A percentile compares a stretch with the other conserved stretches of the same genome.
These are phyloP conservation scores for Drosophila watanabei DNA, from an alignment of 1,140 invertebrate genomes.

Conservation along the genomic window DNA sequence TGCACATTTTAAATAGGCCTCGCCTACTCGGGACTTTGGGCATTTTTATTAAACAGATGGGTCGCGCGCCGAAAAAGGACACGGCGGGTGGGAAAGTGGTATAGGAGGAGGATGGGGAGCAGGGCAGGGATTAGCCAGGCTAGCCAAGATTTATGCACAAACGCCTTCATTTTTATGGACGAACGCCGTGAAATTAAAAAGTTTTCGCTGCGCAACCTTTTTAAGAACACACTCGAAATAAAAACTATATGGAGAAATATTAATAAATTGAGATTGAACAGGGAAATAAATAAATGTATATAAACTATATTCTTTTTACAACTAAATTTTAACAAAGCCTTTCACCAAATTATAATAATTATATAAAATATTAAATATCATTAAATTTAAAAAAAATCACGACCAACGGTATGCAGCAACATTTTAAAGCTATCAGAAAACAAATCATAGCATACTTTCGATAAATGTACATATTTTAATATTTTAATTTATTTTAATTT, in stretches of 20 bases:
- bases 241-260: background rate
- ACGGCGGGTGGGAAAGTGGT: background rate
- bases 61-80: constrained; percentile 12
- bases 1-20: constrained; percentile 81
- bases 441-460: no score
- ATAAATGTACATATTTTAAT: no score
- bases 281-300: no score
- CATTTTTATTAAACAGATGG: constrained; percentile 71
- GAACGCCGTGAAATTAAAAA: constrained; percentile 72
- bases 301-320: background rate
- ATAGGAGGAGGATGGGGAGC: background rate
- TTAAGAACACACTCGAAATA: constrained; percentile 10
- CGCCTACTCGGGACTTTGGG: constrained; percentile 18
- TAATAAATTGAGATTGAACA: background rate
- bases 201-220: constrained; percentile 50
- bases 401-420: no score
- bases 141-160: constrained; percentile 75
- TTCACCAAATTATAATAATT: no score
- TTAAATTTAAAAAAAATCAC: no score
- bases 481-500: no score
- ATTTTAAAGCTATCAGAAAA: no score
- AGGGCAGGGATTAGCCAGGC: constrained; percentile 62
- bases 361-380: no score
- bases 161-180: constrained; percentile 73
- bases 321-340: no score